phyloP scores from a whole-genome alignment of 2,797 vertebrate species.

The Lagodon rhomboides region DNA sequence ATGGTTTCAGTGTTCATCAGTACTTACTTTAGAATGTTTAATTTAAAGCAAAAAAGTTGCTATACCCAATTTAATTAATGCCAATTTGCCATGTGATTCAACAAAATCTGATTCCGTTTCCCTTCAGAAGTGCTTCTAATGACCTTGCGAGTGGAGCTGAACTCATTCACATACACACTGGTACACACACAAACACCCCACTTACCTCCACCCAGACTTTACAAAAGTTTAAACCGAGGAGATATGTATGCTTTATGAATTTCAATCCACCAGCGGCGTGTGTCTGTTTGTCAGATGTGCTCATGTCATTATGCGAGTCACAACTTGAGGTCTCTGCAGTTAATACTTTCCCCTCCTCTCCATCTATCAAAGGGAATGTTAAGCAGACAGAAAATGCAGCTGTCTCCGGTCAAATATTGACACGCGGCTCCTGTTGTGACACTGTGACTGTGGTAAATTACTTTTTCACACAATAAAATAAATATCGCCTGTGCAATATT shows the following conservation, averaged over 20 bases:
- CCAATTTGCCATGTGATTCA: conserved; percentile 17
- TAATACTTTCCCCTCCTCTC: conserved; percentile 61
- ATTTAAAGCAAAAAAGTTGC: too few species aligned
- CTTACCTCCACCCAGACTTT: conserved; percentile 41
- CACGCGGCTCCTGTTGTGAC: conserved; percentile 53
- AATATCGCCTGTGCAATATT: conserved; percentile 45
- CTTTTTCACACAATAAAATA: conserved; percentile 64
- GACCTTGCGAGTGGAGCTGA: conserved; percentile 27
- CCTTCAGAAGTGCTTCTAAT: background rate
- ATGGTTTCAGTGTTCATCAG: too few species aligned
- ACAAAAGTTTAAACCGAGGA: conserved; percentile 59
- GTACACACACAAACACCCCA: conserved; percentile 10
- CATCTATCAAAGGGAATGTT: conserved; percentile 66
- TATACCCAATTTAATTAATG: conserved; percentile 1
- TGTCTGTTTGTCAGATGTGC: conserved; percentile 61
- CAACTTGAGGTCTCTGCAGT: conserved; percentile 65
- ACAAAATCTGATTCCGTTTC: background rate
- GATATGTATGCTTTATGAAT: conserved; percentile 59
- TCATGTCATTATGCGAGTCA: conserved; percentile 68
- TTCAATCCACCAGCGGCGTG: conserved; percentile 40
- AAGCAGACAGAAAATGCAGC: conserved; percentile 64
- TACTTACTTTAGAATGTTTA: too few species aligned
- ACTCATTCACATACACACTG: conserved; percentile 11
- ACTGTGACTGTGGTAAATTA: conserved; percentile 65
- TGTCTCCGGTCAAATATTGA: conserved; percentile 66